Evolutionary conservation across 2,113 vertebrate genomes (phyloP).

Genomic region (Taxidea taxus): DNA sequence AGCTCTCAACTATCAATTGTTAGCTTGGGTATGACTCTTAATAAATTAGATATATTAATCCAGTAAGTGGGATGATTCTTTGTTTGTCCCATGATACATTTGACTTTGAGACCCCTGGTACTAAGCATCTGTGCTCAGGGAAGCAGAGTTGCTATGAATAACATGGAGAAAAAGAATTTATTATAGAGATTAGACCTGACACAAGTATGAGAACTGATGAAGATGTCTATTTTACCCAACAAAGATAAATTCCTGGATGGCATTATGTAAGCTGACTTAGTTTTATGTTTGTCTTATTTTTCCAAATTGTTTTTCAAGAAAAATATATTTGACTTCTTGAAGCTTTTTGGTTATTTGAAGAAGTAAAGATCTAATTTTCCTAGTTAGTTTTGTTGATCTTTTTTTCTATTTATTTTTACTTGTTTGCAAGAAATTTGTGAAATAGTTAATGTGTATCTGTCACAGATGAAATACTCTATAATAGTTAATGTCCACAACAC

Average conservation of each 20-base stretch:
- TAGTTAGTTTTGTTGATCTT: slow-evolving; percentile 9
- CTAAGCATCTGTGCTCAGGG: neutral
- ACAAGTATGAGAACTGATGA: neutral
- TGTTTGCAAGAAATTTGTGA: slow-evolving; percentile 2
- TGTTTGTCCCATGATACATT: neutral
- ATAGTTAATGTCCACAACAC: neutral
- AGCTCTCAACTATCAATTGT: neutral
- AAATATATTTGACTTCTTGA: neutral
- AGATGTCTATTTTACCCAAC: neutral
- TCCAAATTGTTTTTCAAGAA: neutral
- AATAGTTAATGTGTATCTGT: neutral
- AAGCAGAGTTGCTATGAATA: neutral
- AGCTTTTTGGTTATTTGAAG: slow-evolving; percentile 21
- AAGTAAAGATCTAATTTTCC: neutral
- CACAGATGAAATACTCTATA: neutral
- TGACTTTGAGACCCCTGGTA: neutral
- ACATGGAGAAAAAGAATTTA: neutral
- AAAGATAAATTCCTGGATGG: neutral
- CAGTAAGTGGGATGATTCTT: neutral
- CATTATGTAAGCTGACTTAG: neutral
- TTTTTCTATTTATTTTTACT: slow-evolving; percentile 32
- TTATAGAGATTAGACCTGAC: neutral
- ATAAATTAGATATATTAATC: neutral
- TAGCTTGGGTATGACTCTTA: neutral
- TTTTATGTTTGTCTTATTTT: slow-evolving; percentile 22